Evolutionary conservation across 1,140 invertebrate genomes (phyloP).

Genomic region (Periplaneta americana): DNA sequence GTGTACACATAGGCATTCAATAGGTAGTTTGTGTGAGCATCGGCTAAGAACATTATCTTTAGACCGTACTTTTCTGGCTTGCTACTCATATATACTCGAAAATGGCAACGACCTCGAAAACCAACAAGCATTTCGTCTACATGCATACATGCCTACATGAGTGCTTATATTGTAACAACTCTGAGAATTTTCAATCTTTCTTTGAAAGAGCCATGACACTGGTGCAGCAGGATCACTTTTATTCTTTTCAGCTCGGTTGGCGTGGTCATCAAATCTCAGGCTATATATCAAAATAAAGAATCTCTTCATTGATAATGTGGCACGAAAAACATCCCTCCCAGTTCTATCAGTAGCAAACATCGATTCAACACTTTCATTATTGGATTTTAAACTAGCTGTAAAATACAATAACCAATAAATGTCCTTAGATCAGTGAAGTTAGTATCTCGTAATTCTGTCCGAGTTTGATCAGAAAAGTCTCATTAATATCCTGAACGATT

Average conservation of each 20-base stretch:
- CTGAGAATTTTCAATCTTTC: slow-evolving; percentile 34
- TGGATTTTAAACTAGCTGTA: not conserved
- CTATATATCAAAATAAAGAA: not conserved
- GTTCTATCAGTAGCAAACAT: not conserved
- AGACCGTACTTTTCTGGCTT: slow-evolving; percentile 41
- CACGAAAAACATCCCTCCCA: no score
- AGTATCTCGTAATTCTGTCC: no score
- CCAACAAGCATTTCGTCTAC: slow-evolving; percentile 38
- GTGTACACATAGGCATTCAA: slow-evolving; percentile 32
- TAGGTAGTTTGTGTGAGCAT: slow-evolving; percentile 32
- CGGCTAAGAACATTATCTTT: slow-evolving; percentile 30
- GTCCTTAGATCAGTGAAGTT: no score
- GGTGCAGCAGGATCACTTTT: slow-evolving; percentile 25
- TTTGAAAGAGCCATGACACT: slow-evolving; percentile 30
- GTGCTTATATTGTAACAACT: slow-evolving; percentile 27
- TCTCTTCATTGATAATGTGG: not conserved
- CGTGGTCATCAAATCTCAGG: not conserved
- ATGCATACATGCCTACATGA: slow-evolving; percentile 24
- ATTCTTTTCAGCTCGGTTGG: not conserved
- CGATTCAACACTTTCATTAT: not conserved
- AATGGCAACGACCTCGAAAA: slow-evolving; percentile 35
- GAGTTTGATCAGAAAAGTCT: no score
- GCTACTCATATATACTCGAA: slow-evolving; percentile 38
- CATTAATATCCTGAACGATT: no score
- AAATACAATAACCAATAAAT: not conserved